Evolutionary conservation across 2,888 invertebrate genomes (phyloP), one percentile per base, ranked within the genome.

Genomic region (Euzetes globulus): DNA sequence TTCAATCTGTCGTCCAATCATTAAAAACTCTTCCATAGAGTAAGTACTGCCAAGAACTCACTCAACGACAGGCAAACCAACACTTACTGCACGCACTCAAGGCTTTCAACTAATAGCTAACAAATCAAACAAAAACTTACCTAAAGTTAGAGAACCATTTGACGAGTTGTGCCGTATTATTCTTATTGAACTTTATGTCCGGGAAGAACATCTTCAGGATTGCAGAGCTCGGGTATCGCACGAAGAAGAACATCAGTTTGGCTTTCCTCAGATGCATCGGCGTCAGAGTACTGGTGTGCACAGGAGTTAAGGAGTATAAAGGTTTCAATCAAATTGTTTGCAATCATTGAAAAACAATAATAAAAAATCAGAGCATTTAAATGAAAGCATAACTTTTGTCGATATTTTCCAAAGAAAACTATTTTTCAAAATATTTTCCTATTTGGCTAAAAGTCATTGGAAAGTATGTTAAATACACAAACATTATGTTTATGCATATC

Each of bases 121-220:
- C 22, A 22, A 58, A 25, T 29, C 4, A 27, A 27, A 58, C 17
- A 15, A 58, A 19, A 50, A 87, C 91, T 90, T 84, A 99, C 99
- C 99, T 90, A 87, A 99, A 99, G 85, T 99, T 99, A 83, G 97
- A 97, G 90, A 99, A 99, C 99, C 99, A 99, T 86, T 99, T 99
- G 87, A 99, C 99, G 84, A 99, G 91, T 87, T 99, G 99, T 82
- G 99, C 99, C 80, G 99, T 99, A 87, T 99, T 99, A 88, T 98
- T 98, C 87, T 99, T 99, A 88, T 99, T 99, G 88, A 99, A 99
- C 85, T 95, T 95, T 86, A 99, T 97, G 87, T 99, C 99, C 58
- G 98, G 98, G 88, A 99, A 99, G 88, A 95, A 99, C 90, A 96
- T 94, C 88, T 99, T 99, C 84, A 99, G 90, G 80, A 98, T 93